Conservation (phyloP, 2,888 invertebrate genomes). For the Stenichneumon culpator region DNA sequence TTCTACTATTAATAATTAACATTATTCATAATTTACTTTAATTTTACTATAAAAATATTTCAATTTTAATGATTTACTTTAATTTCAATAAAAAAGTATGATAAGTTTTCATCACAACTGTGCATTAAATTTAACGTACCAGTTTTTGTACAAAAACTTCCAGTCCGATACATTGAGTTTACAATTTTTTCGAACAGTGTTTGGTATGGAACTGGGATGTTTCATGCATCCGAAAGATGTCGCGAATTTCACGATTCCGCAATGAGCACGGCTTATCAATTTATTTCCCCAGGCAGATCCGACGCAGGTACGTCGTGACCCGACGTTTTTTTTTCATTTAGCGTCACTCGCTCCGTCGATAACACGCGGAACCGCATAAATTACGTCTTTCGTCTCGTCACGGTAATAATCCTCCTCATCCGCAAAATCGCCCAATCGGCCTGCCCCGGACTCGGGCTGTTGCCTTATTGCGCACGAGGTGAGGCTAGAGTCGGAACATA, state of each 20-base stretch:
- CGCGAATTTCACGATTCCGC: not conserved
- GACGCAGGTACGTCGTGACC: not conserved
- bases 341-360: not conserved
- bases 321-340: slow-evolving; percentile 7
- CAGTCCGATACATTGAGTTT: no score
- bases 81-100: no score
- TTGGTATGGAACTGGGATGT: no score
- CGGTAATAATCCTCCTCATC: not conserved
- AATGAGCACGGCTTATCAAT: not conserved
- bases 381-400: slow-evolving; percentile 4
- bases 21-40: no score
- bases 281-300: not conserved
- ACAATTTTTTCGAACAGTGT: no score
- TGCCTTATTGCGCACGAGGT: slow-evolving; percentile 20
- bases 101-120: no score
- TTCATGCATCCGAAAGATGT: no score
- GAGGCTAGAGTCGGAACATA: slow-evolving; percentile 61
- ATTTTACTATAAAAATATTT: no score
- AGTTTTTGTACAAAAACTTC: no score
- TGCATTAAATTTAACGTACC: no score
- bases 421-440: slow-evolving; percentile 12
- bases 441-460: not conserved
- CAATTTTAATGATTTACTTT: no score
- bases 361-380: slow-evolving; percentile 1
- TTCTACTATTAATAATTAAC: no score